Base-by-base conservation (phyloP, 2,113 vertebrate genomes). In the Acrocephalus kingi region DNA sequence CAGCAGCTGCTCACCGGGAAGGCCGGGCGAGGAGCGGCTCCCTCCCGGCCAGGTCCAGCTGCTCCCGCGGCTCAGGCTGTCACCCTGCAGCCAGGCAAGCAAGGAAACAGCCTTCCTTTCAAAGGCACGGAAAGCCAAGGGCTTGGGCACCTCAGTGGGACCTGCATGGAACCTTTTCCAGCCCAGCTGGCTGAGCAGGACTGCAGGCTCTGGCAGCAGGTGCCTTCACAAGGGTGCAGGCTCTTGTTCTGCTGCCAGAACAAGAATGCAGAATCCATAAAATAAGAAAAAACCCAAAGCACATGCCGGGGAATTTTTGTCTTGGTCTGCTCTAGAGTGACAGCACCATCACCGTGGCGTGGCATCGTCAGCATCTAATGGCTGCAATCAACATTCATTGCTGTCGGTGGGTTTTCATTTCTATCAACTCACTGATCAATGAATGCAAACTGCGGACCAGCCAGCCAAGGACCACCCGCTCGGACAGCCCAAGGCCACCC, bases 351-450 rank as follows among this genome's bases (percentile, higher is more conserved):
- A 1, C 8, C 5, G 2, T 6, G 2, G 27, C 3, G 10, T 4
- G 2, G 63, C 84, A 43, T 5, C 88, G 80, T 13, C 30, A 92
- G 88, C 93, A 37, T 67, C 75, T 98, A 98, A 98, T 99, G 99
- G 98, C 99, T 99, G 99, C 99, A 98, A 98, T 99, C 99, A 99
- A 99, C 99, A 99, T 99, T 99, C 99, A 99, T 99, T 99, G 99
- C 99, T 99, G 99, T 99, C 99, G 99, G 99, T 99, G 99, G 99
- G 99, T 99, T 99, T 99, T 95, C 91, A 51, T 97, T 96, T 84
- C 93, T 97, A 97, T 97, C 97, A 99, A 99, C 99, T 99, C 99
- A 99, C 99, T 99, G 99, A 99, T 98, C 99, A 98, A 99, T 99
- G 99, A 99, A 99, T 99, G 99, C 98, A 99, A 99, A 99, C 99